Evolutionary conservation across 1,140 invertebrate genomes (phyloP), one percentile per base, ranked within the genome.

Genomic region (Schlechtendalia chinensis): DNA sequence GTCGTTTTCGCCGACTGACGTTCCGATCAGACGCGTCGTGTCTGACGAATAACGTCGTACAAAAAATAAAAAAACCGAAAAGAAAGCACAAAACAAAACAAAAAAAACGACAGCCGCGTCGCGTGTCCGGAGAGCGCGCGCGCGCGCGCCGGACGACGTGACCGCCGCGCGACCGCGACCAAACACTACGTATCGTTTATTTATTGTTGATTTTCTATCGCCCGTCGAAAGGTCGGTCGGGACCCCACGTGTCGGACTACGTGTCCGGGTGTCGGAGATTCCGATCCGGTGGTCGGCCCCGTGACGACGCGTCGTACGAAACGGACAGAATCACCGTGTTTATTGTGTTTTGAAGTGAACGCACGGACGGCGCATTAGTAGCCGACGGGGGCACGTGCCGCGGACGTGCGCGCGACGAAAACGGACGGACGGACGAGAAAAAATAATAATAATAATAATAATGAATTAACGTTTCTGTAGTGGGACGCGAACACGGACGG

Each of bases 221-320:
- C 59, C 53, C n/a, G n/a, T n/a, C n/a, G n/a, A 58, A 19, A 77
- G 74, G 74, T 77, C 74, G 59, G 59, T 77, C 59, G 54, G 74
- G n/a, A 56, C 74, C 29, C 54, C 1, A 50, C 14, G 14, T 11
- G 4, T 45, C n/a, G n/a, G 17, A 77, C 45, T 74, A 74, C 54
- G 71, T 74, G 71, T 1, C 56, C 71, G 54, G 74, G 74, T 77
- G 74, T 22, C 54, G 29, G 56, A 77, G 74, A 77, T 77, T 77
- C 74, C 74, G 74, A 77, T 77, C 74, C 74, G 74, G 74, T 61
- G 56, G 32, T 58, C 53, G 39, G n/a, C 74, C 74, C 27, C n/a
- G n/a, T 77, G 59, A 77, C 74, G 59, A 77, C 59, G 54, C 53
- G 29, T 58, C 53, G 29, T 58, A 77, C 59, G 39, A 61, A 58